Evolutionary conservation across 2,888 invertebrate species (phyloP).

Genomic region (Teleogryllus oceanicus): DNA sequence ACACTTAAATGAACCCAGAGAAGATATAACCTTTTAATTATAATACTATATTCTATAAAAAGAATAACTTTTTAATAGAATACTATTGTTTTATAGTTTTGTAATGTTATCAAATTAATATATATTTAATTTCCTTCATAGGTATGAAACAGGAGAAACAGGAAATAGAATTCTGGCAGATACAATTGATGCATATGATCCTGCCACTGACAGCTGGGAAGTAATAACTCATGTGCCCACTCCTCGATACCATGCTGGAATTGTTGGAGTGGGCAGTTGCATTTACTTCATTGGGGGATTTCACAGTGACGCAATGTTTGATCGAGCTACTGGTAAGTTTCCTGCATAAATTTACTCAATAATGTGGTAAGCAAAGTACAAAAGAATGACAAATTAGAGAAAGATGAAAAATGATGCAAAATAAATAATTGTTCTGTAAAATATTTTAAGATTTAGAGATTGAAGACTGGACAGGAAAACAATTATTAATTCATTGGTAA

Average conservation of each 20-base stretch:
- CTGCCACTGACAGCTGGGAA: constrained; percentile 57
- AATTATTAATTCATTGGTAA: too few relatives aligned
- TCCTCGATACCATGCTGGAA: constrained; percentile 65
- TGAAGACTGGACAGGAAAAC: too few relatives aligned
- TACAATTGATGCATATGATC: constrained; percentile 64
- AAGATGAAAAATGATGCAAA: too few relatives aligned
- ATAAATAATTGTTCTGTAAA: too few relatives aligned
- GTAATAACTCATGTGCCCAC: constrained; percentile 60
- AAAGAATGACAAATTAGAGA: too few relatives aligned
- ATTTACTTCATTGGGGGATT: constrained; percentile 69
- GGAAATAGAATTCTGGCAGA: constrained; percentile 56
- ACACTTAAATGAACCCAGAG: too few relatives aligned
- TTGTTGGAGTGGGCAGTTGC: constrained; percentile 58
- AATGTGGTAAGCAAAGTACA: background rate
- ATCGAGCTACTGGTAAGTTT: constrained; percentile 55
- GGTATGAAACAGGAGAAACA: constrained; percentile 42
- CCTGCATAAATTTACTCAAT: background rate
- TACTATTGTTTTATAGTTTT: too few relatives aligned
- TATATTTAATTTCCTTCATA: background rate
- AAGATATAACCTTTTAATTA: too few relatives aligned
- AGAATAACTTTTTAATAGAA: too few relatives aligned
- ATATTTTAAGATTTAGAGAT: too few relatives aligned
- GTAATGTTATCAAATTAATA: too few relatives aligned
- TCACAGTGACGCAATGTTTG: constrained; percentile 63
- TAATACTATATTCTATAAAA: too few relatives aligned